Base-by-base conservation (phyloP, 1,140 invertebrate species). In the Heliothis subflexa region DNA sequence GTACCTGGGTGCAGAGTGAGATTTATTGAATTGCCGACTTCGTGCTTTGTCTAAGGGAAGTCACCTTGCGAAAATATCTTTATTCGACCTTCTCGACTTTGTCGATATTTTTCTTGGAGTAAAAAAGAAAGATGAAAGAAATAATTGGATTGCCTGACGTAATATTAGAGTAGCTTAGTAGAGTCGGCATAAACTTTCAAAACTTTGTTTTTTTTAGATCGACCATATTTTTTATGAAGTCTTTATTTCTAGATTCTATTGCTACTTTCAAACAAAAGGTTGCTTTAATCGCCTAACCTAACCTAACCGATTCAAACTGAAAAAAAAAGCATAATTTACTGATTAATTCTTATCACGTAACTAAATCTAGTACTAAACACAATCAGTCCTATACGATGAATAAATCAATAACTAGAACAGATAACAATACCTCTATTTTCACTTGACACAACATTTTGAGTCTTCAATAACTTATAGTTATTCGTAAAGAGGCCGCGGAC, bases 401-500 rank as follows among this genome's bases (percentile, higher is more conserved):
- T 68, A 49, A 25, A 50, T 21, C 49, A 68, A 68, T 52, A 25
- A 68, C 64, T 21, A 52, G 21, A 55, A 45, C 25, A 72, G 49
- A 55, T 72, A 74, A 49, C 55, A 61, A 74, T 62, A 74, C 55
- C 50, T 13, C 55, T 57, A 61, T 61, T 59, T 73, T 74, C 45
- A 74, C 57, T 61, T 50, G 45, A 74, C 40, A 62, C 47, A 52
- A 75, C 18, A 50, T 61, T 73, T 73, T 49, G 16, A 73, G 54
- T 7, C 14, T 64, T 52, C 73, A 75, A 28, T 75, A 75, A 66
- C 28, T 45, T 54, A 66, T 66, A 64, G 18, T 40, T 76, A 57
- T 59, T 66, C 28, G 33, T 14, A 85, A 88, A 79, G 86, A 88
- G 82, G 82, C 84, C 85, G 85, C 83, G 73, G 79, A 77, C 83